These are phyloP conservation scores for Leucophenga maculata DNA, from an alignment of 2,888 invertebrate species.

Conservation along the genomic window DNA sequence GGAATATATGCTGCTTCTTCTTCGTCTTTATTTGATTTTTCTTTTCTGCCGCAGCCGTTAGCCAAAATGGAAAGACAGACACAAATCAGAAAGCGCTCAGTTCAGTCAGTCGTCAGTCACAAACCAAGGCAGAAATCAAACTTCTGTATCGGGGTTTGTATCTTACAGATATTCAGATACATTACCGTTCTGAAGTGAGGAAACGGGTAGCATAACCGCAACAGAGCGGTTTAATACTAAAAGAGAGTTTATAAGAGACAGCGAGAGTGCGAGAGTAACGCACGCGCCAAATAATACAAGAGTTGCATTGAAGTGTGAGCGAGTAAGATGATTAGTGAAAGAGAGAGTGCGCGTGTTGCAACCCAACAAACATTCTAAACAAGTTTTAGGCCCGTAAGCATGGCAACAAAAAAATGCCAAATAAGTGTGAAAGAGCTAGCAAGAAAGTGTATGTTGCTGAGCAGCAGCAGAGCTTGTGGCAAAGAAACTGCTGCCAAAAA, in stretches of 20 bases:
- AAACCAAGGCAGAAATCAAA: conserved; percentile 69
- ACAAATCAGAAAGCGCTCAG: too few relatives aligned
- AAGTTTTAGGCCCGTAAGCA: too few relatives aligned
- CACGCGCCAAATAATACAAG: conserved; percentile 31
- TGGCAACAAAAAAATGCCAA: too few relatives aligned
- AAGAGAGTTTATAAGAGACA: background rate
- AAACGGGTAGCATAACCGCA: conserved; percentile 60
- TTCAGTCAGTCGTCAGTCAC: conserved; percentile 56
- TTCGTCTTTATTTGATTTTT: conserved; percentile 35
- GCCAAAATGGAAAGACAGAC: conserved; percentile 47
- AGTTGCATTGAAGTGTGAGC: conserved; percentile 14
- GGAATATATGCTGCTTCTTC: conserved; percentile 32
- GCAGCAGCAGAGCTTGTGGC: background rate
- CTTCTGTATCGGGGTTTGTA: conserved; percentile 39
- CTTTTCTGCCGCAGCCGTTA: conserved; percentile 46
- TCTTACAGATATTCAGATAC: conserved; percentile 35
- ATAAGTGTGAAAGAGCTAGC: background rate
- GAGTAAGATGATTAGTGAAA: too few relatives aligned
- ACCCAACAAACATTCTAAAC: too few relatives aligned
- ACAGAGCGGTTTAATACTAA: background rate
- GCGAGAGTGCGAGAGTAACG: background rate
- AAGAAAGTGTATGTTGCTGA: conserved; percentile 23
- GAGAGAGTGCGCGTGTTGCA: too few relatives aligned
- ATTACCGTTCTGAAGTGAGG: conserved; percentile 36
- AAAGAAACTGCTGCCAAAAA: conserved; percentile 19